phyloP scores from a whole-genome alignment of 92 coral and sea anemone genomes.

The Phymanthus crucifer region DNA sequence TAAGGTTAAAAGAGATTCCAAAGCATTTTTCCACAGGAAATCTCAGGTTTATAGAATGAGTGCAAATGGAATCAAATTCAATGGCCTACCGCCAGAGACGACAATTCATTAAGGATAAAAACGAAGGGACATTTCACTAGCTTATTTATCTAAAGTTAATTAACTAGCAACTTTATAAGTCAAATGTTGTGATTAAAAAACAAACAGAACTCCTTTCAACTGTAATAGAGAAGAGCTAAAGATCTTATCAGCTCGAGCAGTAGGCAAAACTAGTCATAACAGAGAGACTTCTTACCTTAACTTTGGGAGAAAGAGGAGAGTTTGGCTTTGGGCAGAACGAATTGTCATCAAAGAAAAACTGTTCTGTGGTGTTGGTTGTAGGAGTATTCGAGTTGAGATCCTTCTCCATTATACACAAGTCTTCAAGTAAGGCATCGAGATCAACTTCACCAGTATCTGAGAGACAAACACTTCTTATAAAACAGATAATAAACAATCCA shows the following conservation, averaged over 20 bases:
- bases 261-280: slow-evolving; percentile 10
- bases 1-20: background rate
- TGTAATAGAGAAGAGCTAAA: background rate
- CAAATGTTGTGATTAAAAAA: background rate
- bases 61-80: background rate
- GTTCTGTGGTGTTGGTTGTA: slow-evolving; percentile 22
- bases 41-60: background rate
- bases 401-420: slow-evolving; percentile 92
- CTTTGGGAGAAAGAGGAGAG: slow-evolving; percentile 75
- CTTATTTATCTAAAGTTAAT: background rate
- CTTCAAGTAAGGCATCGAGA: slow-evolving; percentile 94
- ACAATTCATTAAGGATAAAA: background rate
- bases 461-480: slow-evolving; percentile 14
- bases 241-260: slow-evolving; percentile 32
- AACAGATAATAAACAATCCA: slow-evolving; percentile 30
- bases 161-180: background rate
- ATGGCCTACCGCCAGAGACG: slow-evolving; percentile 34
- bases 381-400: slow-evolving; percentile 63
- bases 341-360: slow-evolving; percentile 11
- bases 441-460: slow-evolving; percentile 95
- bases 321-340: slow-evolving; percentile 36
- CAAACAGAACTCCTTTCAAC: slow-evolving; percentile 12
- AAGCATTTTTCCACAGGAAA: background rate
- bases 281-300: slow-evolving; percentile 61
- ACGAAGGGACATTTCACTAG: background rate